Conservation (phyloP, 2,888 invertebrate species). For the Agapostemon virescens region DNA sequence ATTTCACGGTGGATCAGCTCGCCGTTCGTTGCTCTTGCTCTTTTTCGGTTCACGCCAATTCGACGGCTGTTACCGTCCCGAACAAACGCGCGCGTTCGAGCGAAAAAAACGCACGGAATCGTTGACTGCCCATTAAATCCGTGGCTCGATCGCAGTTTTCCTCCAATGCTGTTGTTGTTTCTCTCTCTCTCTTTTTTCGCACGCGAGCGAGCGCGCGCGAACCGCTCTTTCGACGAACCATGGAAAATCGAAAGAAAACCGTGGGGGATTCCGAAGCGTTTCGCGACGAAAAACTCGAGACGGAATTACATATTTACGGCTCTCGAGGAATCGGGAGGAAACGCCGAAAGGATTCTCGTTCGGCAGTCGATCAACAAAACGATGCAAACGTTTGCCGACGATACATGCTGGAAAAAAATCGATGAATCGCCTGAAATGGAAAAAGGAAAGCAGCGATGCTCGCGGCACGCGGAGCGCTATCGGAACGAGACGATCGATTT, state of each 20-base stretch:
- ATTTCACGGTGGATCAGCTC: conserved; percentile 68
- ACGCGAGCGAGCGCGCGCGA: no score
- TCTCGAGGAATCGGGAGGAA: background rate
- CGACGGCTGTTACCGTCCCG: conserved; percentile 58
- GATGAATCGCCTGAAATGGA: no score
- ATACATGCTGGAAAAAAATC: no score
- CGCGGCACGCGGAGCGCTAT: no score
- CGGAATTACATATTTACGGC: background rate
- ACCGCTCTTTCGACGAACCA: background rate
- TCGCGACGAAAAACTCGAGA: background rate
- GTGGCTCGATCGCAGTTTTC: conserved; percentile 50
- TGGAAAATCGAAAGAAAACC: background rate
- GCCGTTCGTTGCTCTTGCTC: conserved; percentile 34
- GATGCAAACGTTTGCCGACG: no score
- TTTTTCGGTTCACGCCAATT: conserved; percentile 46
- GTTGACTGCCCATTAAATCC: conserved; percentile 60
- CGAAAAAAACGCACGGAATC: conserved; percentile 31
- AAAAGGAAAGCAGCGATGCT: no score
- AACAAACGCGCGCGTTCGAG: conserved; percentile 38
- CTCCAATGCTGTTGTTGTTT: conserved; percentile 8
- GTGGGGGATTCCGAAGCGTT: background rate
- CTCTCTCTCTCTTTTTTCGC: background rate
- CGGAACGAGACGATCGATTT: no score
- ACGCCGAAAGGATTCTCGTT: background rate
- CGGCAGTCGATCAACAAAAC: no score